Evolutionary conservation across 2,797 vertebrate species (phyloP).

Genomic region (Coreius guichenoti): DNA sequence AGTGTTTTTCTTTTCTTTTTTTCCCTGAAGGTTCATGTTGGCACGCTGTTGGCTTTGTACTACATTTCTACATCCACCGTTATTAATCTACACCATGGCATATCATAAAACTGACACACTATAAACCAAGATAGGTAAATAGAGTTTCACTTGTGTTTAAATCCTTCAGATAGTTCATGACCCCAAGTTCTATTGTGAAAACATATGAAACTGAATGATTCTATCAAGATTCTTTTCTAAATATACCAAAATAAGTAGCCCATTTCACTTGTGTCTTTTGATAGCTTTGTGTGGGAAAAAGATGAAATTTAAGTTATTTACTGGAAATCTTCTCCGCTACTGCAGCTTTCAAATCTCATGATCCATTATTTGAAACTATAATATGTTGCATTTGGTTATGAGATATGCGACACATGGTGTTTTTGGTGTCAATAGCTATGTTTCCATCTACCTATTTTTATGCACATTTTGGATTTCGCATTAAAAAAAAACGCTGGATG

Average conservation of each 20-base stretch:
- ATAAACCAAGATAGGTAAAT: background rate
- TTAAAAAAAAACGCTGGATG: no score
- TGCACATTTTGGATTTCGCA: background rate
- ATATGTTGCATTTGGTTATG: background rate
- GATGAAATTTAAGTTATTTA: background rate
- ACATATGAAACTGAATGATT: background rate
- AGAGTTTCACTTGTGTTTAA: background rate
- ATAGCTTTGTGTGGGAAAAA: background rate
- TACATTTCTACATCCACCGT: conserved; percentile 6
- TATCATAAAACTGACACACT: background rate
- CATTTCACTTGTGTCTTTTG: background rate
- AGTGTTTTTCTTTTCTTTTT: conserved; percentile 6
- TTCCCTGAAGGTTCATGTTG: background rate
- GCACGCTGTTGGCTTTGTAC: conserved; percentile 3
- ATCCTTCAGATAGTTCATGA: background rate
- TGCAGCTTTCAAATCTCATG: background rate
- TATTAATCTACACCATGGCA: background rate
- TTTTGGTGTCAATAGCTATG: background rate
- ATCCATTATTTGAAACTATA: background rate
- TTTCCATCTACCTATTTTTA: background rate
- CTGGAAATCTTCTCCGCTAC: background rate
- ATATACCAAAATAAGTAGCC: background rate
- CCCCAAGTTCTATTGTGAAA: background rate
- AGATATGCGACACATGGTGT: background rate
- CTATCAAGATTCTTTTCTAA: background rate